Conservation (phyloP, 2,113 vertebrate genomes). For the Salvelinus fontinalis region DNA sequence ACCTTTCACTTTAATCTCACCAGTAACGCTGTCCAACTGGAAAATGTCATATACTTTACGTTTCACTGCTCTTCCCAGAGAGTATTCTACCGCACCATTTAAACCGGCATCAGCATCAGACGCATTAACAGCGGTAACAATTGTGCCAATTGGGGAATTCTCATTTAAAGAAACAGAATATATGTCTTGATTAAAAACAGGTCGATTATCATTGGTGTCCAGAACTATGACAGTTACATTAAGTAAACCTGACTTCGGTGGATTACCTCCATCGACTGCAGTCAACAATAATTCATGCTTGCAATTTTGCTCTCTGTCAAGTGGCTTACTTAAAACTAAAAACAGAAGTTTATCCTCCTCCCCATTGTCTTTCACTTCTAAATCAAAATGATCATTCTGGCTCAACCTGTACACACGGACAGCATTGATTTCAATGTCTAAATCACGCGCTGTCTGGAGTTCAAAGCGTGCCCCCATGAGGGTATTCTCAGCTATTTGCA, state of each 20-base stretch:
- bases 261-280: slow-evolving; percentile 43
- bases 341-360: slow-evolving; percentile 37
- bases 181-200: slow-evolving; percentile 30
- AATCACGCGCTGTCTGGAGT: slow-evolving; percentile 32
- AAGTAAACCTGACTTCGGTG: slow-evolving; percentile 36
- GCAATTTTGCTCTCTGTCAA: slow-evolving; percentile 37
- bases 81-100: slow-evolving; percentile 20
- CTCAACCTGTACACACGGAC: too few relatives aligned
- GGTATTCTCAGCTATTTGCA: slow-evolving; percentile 36
- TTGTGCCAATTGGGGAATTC: too few relatives aligned
- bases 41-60: slow-evolving; percentile 21
- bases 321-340: slow-evolving; percentile 32
- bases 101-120: slow-evolving; percentile 35
- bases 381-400: slow-evolving; percentile 22
- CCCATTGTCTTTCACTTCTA: slow-evolving; percentile 39
- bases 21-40: slow-evolving; percentile 21
- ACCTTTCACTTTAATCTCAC: slow-evolving; percentile 35
- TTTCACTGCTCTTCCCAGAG: too few relatives aligned
- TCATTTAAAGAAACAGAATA: slow-evolving; percentile 26
- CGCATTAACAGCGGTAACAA: background rate
- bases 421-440: too few relatives aligned
- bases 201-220: slow-evolving; percentile 48
- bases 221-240: slow-evolving; percentile 33
- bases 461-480: slow-evolving; percentile 33
- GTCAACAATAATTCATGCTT: slow-evolving; percentile 31